Evolutionary conservation across 2,888 invertebrate species (phyloP).

Genomic region (Zeuzera pyrina): DNA sequence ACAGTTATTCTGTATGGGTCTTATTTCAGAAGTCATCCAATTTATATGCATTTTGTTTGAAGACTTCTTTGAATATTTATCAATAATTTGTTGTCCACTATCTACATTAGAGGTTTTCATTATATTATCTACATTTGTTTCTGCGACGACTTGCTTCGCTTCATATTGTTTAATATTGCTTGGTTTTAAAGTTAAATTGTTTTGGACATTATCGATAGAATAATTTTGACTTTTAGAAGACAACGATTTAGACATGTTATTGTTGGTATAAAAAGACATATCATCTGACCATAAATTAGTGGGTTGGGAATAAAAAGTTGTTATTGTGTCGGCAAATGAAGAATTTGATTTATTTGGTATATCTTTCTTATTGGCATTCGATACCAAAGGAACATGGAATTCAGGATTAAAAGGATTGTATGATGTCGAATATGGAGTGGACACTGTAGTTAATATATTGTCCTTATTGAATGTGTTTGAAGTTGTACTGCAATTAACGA

Average conservation of each 20-base stretch:
- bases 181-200: slow-evolving; percentile 31
- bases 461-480: slow-evolving; percentile 52
- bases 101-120: slow-evolving; percentile 34
- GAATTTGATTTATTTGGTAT: slow-evolving; percentile 37
- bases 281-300: slow-evolving; percentile 60
- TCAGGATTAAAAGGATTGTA: slow-evolving; percentile 65
- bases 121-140: slow-evolving; percentile 25
- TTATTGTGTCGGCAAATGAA: slow-evolving; percentile 53
- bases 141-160: slow-evolving; percentile 29
- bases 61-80: slow-evolving; percentile 60
- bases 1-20: slow-evolving; percentile 50
- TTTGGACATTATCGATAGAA: slow-evolving; percentile 18
- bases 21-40: slow-evolving; percentile 67
- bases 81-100: slow-evolving; percentile 34
- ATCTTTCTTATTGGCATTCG: slow-evolving; percentile 50
- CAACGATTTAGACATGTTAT: slow-evolving; percentile 39
- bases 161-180: slow-evolving; percentile 42
- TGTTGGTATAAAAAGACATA: slow-evolving; percentile 52
- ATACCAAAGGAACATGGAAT: slow-evolving; percentile 55
- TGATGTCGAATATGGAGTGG: slow-evolving; percentile 45
- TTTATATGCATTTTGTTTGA: slow-evolving; percentile 65
- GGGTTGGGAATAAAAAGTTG: slow-evolving; percentile 58
- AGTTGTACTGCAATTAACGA: slow-evolving; percentile 51
- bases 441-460: slow-evolving; percentile 43
- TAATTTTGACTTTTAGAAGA: slow-evolving; percentile 47